A percentile compares a stretch with the other conserved stretches of the same genome.
These are phyloP conservation scores for Alloscopus bannaensis DNA, from an alignment of 2,888 invertebrate genomes.

Conservation along the genomic window DNA sequence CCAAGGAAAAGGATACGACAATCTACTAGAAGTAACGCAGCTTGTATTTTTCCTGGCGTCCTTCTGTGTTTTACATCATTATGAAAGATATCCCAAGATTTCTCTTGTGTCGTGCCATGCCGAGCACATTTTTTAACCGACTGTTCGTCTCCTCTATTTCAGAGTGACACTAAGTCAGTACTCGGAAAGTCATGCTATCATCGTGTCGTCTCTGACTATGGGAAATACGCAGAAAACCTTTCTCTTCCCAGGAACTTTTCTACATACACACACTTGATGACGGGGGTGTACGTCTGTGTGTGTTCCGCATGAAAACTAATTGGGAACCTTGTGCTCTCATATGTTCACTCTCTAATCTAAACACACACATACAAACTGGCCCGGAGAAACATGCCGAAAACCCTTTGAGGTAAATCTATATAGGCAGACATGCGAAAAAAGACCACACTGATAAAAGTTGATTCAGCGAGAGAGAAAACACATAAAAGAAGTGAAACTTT, in stretches of 20 bases:
- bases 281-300: no score
- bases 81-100: no score
- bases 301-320: slow-evolving; percentile 24
- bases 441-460: no score
- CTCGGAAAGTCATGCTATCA: slow-evolving; percentile 7
- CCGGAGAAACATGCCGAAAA: neutral
- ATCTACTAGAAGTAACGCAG: neutral
- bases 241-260: neutral
- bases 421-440: no score
- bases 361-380: neutral
- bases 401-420: no score
- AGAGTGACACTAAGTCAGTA: slow-evolving; percentile 1
- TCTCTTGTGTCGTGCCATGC: neutral
- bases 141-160: neutral
- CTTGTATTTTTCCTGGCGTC: neutral
- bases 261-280: no score
- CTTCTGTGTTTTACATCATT: no score
- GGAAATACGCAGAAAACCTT: no score
- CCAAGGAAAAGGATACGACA: neutral
- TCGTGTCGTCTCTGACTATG: slow-evolving; percentile 6
- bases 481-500: neutral
- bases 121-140: neutral
- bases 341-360: neutral
- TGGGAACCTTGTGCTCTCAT: slow-evolving; percentile 32
- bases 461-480: no score